Percentiles rank a stretch among this genome's conserved stretches.
phyloP scores from a whole-genome alignment of 2,888 invertebrate genomes.

The Trypoxylon attenuatum region DNA sequence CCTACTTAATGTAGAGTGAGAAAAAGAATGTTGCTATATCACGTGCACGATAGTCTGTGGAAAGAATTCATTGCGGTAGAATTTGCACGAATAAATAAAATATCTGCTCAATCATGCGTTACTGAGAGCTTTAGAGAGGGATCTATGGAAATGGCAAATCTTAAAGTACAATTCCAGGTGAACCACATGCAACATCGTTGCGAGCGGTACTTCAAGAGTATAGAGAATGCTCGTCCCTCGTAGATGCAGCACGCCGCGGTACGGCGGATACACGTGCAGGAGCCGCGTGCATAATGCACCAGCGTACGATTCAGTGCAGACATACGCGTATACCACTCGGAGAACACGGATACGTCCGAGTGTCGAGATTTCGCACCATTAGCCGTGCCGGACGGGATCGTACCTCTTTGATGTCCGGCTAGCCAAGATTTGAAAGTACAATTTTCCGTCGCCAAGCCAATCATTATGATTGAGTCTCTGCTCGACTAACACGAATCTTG shows the following conservation, averaged over 20 bases:
- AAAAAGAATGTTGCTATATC: too few species aligned
- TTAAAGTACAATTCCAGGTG: neutral
- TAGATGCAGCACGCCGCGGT: slow-evolving; percentile 12
- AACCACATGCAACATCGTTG: slow-evolving; percentile 13
- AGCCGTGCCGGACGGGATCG: slow-evolving; percentile 30
- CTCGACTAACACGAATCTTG: too few species aligned
- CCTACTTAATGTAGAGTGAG: too few species aligned
- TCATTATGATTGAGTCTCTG: too few species aligned
- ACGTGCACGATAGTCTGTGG: too few species aligned
- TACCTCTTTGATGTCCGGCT: slow-evolving; percentile 47
- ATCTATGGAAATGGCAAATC: too few species aligned
- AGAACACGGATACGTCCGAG: slow-evolving; percentile 18
- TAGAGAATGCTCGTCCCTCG: neutral
- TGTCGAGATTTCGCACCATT: slow-evolving; percentile 47
- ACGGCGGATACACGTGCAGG: slow-evolving; percentile 18
- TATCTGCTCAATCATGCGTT: too few species aligned
- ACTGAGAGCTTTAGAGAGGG: too few species aligned
- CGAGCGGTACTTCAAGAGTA: neutral
- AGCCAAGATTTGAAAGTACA: slow-evolving; percentile 60
- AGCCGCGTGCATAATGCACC: slow-evolving; percentile 30
- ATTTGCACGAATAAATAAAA: too few species aligned
- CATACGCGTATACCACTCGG: neutral
- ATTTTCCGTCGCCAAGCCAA: slow-evolving; percentile 42
- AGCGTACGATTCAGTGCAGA: slow-evolving; percentile 19
- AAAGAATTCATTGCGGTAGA: too few species aligned